A percentile compares a stretch with the other conserved stretches of the same genome.
These are phyloP conservation scores for Parnassius glacialis DNA, from an alignment of 2,888 invertebrate genomes.

Conservation along the genomic window DNA sequence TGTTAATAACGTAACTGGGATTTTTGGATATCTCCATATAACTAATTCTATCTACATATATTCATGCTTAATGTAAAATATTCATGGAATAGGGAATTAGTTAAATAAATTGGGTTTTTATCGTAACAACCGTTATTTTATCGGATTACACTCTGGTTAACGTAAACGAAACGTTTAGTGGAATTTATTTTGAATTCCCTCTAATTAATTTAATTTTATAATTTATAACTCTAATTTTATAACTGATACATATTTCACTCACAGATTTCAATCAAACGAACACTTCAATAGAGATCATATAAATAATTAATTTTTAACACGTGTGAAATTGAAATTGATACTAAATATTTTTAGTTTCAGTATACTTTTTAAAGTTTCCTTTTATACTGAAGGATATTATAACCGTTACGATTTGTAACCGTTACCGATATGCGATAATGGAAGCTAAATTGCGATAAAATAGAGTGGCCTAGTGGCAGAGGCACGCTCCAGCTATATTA, in stretches of 20 bases:
- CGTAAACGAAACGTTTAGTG: conserved; percentile 1
- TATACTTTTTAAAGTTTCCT: too few species aligned
- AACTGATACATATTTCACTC: background rate
- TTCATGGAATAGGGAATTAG: conserved; percentile 24
- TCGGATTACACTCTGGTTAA: conserved; percentile 25
- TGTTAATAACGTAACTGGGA: conserved; percentile 11
- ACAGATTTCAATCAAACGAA: too few species aligned
- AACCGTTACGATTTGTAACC: too few species aligned
- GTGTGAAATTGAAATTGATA: background rate
- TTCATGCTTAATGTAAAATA: conserved; percentile 15
- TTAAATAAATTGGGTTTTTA: conserved; percentile 29
- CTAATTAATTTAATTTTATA: background rate
- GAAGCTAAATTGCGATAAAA: background rate
- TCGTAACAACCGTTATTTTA: conserved; percentile 30
- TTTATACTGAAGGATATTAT: too few species aligned
- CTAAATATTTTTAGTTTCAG: background rate
- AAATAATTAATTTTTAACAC: too few species aligned
- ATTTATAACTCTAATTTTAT: background rate
- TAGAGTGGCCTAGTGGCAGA: too few species aligned
- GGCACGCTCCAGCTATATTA: too few species aligned
- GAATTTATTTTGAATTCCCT: conserved; percentile 1
- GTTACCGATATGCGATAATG: too few species aligned
- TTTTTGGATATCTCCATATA: too few species aligned
- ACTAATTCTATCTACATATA: conserved; percentile 3
- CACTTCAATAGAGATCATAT: too few species aligned